These are phyloP conservation scores for Tiliacea citrago DNA, from an alignment of 2,888 invertebrate genomes.

Conservation along the genomic window DNA sequence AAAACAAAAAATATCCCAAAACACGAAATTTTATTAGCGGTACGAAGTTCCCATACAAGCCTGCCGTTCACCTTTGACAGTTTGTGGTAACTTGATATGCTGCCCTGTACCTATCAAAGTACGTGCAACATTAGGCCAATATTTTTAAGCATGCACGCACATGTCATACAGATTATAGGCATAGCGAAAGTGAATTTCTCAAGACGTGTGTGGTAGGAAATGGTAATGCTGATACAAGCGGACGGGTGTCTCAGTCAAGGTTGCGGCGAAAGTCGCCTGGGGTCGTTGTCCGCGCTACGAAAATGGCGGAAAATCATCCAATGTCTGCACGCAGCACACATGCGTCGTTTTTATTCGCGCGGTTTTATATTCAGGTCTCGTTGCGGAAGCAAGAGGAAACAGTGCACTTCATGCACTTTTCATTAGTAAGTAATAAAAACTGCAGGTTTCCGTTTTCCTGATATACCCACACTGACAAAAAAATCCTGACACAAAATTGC, in stretches of 20 bases:
- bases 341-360: slow-evolving; percentile 33
- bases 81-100: too few species aligned
- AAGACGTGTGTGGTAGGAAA: slow-evolving; percentile 80
- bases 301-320: slow-evolving; percentile 75
- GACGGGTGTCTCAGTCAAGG: slow-evolving; percentile 84
- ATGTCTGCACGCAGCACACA: slow-evolving; percentile 58
- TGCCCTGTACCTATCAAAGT: too few species aligned
- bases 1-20: too few species aligned
- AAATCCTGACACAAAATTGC: too few species aligned
- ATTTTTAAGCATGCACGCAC: slow-evolving; percentile 26
- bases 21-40: too few species aligned
- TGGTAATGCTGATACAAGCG: slow-evolving; percentile 76
- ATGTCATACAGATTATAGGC: slow-evolving; percentile 68
- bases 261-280: slow-evolving; percentile 87
- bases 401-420: slow-evolving; percentile 35
- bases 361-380: slow-evolving; percentile 31
- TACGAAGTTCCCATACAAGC: too few species aligned
- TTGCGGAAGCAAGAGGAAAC: slow-evolving; percentile 55
- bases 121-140: slow-evolving; percentile 6
- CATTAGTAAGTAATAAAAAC: slow-evolving; percentile 33
- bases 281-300: slow-evolving; percentile 78
- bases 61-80: too few species aligned
- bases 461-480: too few species aligned
- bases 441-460: slow-evolving; percentile 30
- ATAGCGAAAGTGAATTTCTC: slow-evolving; percentile 88